A percentile compares a stretch with the other conserved stretches of the same genome.
These are phyloP conservation scores for Propithecus perrieri DNA, from an alignment of 2,797 vertebrate species.

Conservation along the genomic window DNA sequence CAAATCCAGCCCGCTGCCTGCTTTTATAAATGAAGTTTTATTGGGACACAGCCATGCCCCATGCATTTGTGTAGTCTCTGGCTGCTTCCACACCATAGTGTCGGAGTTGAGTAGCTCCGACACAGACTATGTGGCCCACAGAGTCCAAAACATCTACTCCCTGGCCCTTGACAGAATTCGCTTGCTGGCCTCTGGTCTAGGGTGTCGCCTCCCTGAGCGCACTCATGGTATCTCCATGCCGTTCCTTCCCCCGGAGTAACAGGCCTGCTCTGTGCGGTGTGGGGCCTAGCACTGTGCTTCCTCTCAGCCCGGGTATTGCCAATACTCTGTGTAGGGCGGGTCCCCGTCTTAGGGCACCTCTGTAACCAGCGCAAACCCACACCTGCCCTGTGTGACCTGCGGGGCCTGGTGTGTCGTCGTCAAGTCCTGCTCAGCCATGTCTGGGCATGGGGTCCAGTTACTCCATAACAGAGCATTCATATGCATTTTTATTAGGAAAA, in stretches of 20 bases:
- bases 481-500: not conserved
- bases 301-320: not conserved
- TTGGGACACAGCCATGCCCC: not conserved
- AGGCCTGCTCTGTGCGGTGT: not conserved
- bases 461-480: not conserved
- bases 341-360: not conserved
- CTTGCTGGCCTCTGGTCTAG: not conserved
- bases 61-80: not conserved
- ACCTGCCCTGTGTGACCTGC: not conserved
- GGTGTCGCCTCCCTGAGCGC: not conserved
- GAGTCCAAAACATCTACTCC: not conserved
- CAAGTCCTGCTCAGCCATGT: not conserved
- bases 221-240: accelerated
- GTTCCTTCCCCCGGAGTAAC: too few species aligned
- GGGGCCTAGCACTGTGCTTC: not conserved
- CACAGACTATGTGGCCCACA: not conserved
- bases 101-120: not conserved
- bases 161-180: not conserved
- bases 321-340: accelerated
- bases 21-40: not conserved
- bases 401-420: not conserved
- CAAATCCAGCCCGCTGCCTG: not conserved
- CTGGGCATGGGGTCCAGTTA: not conserved
- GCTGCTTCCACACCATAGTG: not conserved
- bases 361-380: not conserved